Evolutionary conservation across 2,113 vertebrate genomes (phyloP).

Genomic region (Montifringilla adamsi): DNA sequence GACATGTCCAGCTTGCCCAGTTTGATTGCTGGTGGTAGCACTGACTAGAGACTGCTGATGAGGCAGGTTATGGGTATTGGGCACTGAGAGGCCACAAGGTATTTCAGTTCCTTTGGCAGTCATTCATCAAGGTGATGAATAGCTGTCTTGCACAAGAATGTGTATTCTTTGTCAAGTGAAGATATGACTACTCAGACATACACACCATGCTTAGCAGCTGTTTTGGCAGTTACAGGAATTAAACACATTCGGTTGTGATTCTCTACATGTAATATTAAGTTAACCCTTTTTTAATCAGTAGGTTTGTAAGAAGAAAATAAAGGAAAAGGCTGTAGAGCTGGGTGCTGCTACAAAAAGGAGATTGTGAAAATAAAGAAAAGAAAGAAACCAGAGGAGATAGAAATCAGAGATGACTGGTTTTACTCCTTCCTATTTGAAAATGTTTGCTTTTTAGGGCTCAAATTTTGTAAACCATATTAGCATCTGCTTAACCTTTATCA

Average conservation of each 20-base stretch:
- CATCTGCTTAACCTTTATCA: neutral
- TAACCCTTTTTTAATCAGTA: neutral
- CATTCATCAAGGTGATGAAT: neutral
- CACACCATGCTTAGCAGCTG: neutral
- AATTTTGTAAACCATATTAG: neutral
- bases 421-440: neutral
- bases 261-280: neutral
- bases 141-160: neutral
- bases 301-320: neutral
- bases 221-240: neutral
- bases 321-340: neutral
- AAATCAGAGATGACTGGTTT: neutral
- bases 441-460: neutral
- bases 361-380: neutral
- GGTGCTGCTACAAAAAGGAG: neutral
- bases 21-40: rapidly evolving
- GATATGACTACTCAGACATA: neutral
- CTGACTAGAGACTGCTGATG: neutral
- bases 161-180: neutral
- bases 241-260: neutral
- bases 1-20: neutral
- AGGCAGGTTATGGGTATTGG: neutral
- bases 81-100: neutral
- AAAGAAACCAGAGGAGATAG: neutral
- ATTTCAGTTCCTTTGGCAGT: neutral